A percentile compares a stretch with the other conserved stretches of the same genome.
Conservation (phyloP, 2,113 vertebrate species). For the Nesospiza acunhae region DNA sequence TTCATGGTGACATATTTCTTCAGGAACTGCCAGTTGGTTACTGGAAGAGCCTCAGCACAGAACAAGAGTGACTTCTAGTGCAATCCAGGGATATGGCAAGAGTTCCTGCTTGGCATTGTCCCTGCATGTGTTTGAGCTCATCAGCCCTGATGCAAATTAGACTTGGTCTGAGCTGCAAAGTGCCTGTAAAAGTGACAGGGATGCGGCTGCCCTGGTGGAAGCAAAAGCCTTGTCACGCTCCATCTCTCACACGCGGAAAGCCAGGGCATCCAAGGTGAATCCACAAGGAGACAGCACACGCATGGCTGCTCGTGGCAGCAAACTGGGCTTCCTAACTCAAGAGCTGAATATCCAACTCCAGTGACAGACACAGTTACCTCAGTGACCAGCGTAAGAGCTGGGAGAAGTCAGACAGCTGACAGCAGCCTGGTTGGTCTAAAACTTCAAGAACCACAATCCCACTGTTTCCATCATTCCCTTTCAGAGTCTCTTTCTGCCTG, state of each 20-base stretch:
- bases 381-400: neutral
- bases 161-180: neutral
- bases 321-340: neutral
- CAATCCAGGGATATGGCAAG: neutral
- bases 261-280: neutral
- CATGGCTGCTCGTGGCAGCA: neutral
- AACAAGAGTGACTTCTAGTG: constrained; percentile 47
- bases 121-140: neutral
- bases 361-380: neutral
- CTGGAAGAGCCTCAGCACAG: neutral
- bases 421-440: neutral
- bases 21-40: neutral
- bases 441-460: neutral
- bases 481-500: neutral
- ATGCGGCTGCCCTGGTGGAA: neutral
- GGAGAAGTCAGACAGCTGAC: neutral
- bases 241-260: rapidly evolving
- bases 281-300: neutral
- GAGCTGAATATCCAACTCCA: neutral
- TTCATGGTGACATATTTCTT: neutral
- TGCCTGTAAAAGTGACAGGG: neutral
- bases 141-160: neutral
- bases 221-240: neutral
- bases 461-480: neutral
- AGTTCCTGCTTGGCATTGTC: neutral